Percentiles rank a stretch among this genome's conserved stretches.
phyloP scores from a whole-genome alignment of 2,113 vertebrate genomes.

The Marcusenius ussheri region DNA sequence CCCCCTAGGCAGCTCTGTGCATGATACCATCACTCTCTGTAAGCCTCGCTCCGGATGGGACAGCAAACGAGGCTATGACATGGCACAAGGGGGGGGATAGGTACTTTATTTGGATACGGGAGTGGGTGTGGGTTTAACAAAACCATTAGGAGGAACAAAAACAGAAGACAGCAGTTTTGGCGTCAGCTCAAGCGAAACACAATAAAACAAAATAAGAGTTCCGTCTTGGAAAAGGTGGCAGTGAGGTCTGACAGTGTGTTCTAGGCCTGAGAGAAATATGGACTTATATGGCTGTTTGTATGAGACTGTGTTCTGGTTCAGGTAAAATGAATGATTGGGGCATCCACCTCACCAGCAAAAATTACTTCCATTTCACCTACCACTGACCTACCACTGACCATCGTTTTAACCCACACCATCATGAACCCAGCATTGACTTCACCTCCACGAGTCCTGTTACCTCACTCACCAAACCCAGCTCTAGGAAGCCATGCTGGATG shows the following conservation, averaged over 20 bases:
- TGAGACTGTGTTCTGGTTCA: not conserved
- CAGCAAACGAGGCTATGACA: not conserved
- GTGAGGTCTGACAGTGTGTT: not conserved
- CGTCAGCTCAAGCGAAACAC: not conserved
- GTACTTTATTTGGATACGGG: not conserved
- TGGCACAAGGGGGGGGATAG: not conserved
- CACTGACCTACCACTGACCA: not conserved
- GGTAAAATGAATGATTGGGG: not conserved
- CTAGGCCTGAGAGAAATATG: not conserved
- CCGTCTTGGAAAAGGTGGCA: not conserved
- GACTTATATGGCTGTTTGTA: not conserved
- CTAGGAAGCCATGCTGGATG: not conserved
- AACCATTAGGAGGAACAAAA: not conserved
- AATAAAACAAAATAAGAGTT: not conserved
- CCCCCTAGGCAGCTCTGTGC: not conserved
- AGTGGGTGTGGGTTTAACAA: not conserved
- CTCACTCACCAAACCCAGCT: not conserved
- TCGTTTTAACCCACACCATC: not conserved
- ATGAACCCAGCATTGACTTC: not conserved
- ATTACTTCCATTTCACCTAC: not conserved
- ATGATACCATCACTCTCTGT: not conserved
- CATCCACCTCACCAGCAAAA: not conserved
- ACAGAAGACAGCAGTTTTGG: not conserved
- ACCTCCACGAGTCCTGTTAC: not conserved
- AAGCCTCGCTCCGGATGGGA: not conserved